Percentiles rank a stretch among this genome's conserved stretches.
Conservation (phyloP, 2,888 invertebrate genomes). For the Galeruca laticollis region DNA sequence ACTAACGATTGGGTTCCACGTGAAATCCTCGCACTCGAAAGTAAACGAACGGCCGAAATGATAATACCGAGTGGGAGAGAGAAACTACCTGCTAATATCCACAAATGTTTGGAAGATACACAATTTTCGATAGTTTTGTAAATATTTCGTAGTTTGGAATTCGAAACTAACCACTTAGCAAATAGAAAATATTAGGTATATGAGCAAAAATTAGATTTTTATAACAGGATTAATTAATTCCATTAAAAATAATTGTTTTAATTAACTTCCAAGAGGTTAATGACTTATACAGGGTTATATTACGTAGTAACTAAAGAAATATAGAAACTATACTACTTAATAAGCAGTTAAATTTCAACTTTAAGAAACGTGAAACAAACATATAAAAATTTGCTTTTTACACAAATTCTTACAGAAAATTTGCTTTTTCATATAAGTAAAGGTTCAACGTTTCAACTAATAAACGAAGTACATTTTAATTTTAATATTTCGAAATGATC, state of each 20-base stretch:
- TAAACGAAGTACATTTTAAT: no score
- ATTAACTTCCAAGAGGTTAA: conserved; percentile 1
- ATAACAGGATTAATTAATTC: neutral
- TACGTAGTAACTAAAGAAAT: neutral
- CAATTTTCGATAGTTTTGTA: neutral
- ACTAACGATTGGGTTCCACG: conserved; percentile 18
- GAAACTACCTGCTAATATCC: conserved; percentile 26
- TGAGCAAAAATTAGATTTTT: neutral
- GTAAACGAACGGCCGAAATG: conserved; percentile 12
- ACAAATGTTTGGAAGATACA: neutral
- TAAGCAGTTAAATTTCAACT: neutral
- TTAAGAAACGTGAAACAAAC: neutral
- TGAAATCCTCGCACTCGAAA: conserved; percentile 15
- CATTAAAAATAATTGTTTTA: neutral
- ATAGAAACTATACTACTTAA: neutral
- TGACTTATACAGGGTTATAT: conserved; percentile 5
- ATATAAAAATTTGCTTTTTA: neutral
- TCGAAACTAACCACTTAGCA: neutral
- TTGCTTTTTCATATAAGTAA: neutral
- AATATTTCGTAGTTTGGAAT: neutral
- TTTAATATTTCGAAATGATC: no score
- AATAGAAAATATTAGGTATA: neutral
- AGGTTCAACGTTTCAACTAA: neutral
- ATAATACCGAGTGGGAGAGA: conserved; percentile 17
- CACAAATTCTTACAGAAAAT: neutral